Conservation (phyloP, 2,888 invertebrate genomes). For the Ischnura elegans region DNA sequence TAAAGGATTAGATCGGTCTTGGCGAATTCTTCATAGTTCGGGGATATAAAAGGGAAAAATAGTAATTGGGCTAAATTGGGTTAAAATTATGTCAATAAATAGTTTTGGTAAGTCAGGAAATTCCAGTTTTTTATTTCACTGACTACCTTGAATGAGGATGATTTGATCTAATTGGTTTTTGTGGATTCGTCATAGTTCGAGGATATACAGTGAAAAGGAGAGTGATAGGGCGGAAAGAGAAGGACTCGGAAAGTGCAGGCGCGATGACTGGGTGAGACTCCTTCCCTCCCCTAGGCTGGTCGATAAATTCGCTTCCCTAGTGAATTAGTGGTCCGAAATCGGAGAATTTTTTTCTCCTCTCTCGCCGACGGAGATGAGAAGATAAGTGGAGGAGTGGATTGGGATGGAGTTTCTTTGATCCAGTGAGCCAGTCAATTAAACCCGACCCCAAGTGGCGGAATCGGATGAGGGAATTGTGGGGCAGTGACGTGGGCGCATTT, state of each 20-base stretch:
- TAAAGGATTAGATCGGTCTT: too few species aligned
- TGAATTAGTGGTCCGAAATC: background rate
- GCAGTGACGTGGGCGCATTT: background rate
- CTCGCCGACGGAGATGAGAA: background rate
- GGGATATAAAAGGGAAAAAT: too few species aligned
- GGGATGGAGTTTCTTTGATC: constrained; percentile 7
- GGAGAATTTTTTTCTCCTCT: background rate
- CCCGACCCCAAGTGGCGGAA: background rate
- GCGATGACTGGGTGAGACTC: background rate
- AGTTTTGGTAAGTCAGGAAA: too few species aligned
- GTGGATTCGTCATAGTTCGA: background rate
- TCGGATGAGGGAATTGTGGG: background rate
- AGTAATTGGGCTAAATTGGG: too few species aligned
- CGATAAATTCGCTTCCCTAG: background rate
- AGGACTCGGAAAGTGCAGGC: too few species aligned
- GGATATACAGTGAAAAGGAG: background rate
- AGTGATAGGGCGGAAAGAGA: background rate
- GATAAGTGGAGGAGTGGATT: background rate
- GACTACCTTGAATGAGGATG: too few species aligned
- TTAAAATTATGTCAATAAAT: too few species aligned
- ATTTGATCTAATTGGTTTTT: background rate
- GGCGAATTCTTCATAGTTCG: too few species aligned
- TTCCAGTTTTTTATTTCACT: too few species aligned
- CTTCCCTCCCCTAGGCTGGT: too few species aligned
- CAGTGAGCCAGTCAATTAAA: constrained; percentile 4